Base-by-base conservation (phyloP, 2,113 vertebrate genomes). In the Oxygymnocypris stewartii region DNA sequence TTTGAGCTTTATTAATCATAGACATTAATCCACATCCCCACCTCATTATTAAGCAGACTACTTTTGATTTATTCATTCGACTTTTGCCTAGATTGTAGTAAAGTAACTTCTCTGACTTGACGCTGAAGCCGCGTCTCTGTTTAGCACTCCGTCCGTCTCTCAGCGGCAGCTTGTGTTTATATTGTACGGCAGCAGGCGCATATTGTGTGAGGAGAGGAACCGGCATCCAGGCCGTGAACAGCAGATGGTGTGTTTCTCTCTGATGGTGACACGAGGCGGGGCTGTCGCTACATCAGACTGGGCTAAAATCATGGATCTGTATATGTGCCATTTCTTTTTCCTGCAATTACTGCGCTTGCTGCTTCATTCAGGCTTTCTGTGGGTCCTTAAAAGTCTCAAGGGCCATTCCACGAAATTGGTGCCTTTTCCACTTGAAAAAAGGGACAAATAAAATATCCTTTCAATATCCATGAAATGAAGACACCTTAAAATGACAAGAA, bases 171-270 rank as follows among this genome's bases (percentile, higher is more conserved):
- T 25, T 82, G 31, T 84, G 44, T 86, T 75, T 76, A 23, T 86
- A 40, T 79, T 42, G 18, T 42, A 44, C n/a, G 4, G 7, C 25
- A 13, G 51, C 14, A 54, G 63, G 18, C 4, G 2, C 31, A 44
- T 59, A 80, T 75, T 86, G 57, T 80, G 80, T 2, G 20, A 57
- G 65, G 23, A 86, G 7, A 79, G 25, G 25, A 65, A 14, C n/a
- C 75, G 12, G 40, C 67, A 83, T 23, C 76, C 47, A 47, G 65
- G 76, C 63, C 65, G 76, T 40, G 59, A 59, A 61, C 23, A 84
- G 71, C 81, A 88, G 82, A 87, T 76, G 69, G 35, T 59, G 73
- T 61, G 65, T 54, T 77, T 81, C 49, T 77, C 35, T 84, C 57
- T 76, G 82, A 84, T 84, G 76, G 6, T 57, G 51, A 84, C 57